Percentiles rank a stretch among this genome's conserved stretches.
phyloP scores from a whole-genome alignment of 2,888 invertebrate genomes.

The Agrochola circellaris region DNA sequence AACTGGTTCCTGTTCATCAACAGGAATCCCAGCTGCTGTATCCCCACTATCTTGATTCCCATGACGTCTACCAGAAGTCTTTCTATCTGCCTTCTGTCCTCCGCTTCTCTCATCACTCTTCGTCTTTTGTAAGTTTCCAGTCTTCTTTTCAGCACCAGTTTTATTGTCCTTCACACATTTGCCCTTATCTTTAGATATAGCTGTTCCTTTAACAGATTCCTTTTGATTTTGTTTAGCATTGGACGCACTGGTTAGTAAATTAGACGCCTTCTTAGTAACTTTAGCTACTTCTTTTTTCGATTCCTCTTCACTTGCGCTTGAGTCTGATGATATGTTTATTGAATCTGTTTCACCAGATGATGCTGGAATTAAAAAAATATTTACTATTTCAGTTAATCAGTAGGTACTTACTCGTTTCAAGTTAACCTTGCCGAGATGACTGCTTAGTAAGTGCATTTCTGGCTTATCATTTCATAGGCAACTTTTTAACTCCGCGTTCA shows the following conservation, averaged over 20 bases:
- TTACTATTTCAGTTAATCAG: neutral
- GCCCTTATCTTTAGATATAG: constrained; percentile 11
- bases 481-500: too few species aligned
- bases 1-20: constrained; percentile 5
- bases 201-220: constrained; percentile 15
- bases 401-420: neutral
- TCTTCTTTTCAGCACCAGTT: constrained; percentile 22
- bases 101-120: constrained; percentile 7
- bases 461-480: neutral
- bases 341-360: constrained; percentile 81
- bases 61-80: constrained; percentile 19
- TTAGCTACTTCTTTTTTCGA: constrained; percentile 49
- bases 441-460: neutral
- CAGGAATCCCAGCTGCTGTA: neutral
- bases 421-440: neutral
- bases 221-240: constrained; percentile 22
- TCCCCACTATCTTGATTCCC: constrained; percentile 3
- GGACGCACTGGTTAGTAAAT: constrained; percentile 63
- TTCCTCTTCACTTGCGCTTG: constrained; percentile 69
- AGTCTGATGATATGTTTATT: constrained; percentile 72
- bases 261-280: constrained; percentile 45
- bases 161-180: constrained; percentile 33
- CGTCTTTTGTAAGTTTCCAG: constrained; percentile 1
- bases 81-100: constrained; percentile 26
- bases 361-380: constrained; percentile 67